Conservation (phyloP, 2,113 vertebrate genomes). For the Carollia perspicillata region DNA sequence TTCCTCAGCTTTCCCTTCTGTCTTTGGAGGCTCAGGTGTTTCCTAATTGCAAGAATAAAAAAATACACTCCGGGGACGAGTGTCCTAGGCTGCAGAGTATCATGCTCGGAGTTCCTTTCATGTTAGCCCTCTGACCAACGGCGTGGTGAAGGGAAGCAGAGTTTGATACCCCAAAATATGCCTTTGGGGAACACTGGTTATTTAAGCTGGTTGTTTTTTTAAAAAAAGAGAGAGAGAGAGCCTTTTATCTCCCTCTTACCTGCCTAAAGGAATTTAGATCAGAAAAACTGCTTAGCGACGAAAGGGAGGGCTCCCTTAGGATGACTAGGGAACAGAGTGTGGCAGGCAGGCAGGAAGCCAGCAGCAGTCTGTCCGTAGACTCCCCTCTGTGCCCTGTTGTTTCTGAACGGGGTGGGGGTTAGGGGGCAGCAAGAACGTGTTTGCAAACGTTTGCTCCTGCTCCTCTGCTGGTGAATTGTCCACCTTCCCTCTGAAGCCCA, state of each 20-base stretch:
- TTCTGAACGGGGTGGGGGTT: too few species aligned
- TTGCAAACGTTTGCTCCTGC: neutral
- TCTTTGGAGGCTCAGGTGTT: neutral
- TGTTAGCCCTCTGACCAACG: neutral
- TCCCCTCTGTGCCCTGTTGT: too few species aligned
- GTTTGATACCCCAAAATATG: neutral
- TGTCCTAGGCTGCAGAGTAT: accelerated
- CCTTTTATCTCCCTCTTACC: neutral
- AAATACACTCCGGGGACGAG: neutral
- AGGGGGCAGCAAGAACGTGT: neutral
- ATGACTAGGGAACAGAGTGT: neutral
- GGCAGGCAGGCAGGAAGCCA: neutral
- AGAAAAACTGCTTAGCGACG: too few species aligned
- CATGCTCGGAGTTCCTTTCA: neutral
- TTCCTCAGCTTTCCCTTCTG: neutral
- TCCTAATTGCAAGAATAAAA: neutral
- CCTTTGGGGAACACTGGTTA: neutral
- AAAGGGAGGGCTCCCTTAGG: neutral
- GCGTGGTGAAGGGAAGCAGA: neutral
- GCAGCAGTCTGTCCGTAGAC: neutral
- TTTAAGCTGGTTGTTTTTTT: neutral
- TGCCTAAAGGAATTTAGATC: neutral
- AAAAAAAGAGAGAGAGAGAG: neutral
- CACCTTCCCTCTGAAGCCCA: neutral
- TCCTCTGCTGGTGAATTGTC: neutral